Conservation (phyloP, 2,113 vertebrate species). For the Globicephala melas region DNA sequence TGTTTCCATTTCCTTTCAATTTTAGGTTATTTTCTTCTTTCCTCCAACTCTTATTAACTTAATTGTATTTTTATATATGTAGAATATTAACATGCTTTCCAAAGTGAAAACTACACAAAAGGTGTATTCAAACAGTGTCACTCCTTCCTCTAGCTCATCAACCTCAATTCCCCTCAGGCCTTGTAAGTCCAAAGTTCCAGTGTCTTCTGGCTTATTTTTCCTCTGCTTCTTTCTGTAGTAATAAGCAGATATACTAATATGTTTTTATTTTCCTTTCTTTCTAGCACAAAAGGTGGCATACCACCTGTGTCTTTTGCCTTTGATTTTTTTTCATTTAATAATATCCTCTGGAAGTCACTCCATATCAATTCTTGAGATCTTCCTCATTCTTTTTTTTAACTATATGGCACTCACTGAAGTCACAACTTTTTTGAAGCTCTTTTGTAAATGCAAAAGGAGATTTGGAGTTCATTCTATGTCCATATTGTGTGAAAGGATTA, state of each 20-base stretch:
- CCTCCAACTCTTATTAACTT: background rate
- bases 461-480: background rate
- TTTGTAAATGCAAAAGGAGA: background rate
- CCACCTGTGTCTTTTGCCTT: background rate
- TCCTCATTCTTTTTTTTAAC: background rate
- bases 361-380: background rate
- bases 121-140: background rate
- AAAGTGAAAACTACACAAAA: background rate
- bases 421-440: background rate
- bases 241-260: background rate
- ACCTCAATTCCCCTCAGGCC: background rate
- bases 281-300: background rate
- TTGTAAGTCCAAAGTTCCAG: background rate
- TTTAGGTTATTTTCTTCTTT: background rate
- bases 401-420: background rate
- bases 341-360: background rate
- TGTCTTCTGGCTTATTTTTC: background rate
- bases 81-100: background rate
- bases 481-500: background rate
- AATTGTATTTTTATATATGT: background rate
- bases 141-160: background rate
- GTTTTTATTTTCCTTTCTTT: background rate
- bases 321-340: background rate
- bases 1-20: background rate
- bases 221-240: background rate